Evolutionary conservation across 2,888 invertebrate genomes (phyloP).

Genomic region (Ormyrus pomaceus): DNA sequence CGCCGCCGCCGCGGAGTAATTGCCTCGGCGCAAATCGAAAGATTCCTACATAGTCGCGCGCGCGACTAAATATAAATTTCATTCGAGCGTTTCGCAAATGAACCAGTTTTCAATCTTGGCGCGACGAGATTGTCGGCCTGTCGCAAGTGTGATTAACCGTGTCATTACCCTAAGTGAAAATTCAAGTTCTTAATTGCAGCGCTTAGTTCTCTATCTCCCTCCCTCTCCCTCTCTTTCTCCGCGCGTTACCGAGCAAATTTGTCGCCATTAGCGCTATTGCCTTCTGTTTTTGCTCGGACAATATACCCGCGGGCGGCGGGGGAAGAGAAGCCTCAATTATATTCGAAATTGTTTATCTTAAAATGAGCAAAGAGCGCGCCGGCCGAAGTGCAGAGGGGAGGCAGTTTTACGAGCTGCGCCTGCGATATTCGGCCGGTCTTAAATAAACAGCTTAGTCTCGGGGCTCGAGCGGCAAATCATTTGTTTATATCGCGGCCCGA

Average conservation of each 20-base stretch:
- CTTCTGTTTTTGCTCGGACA: constrained; percentile 4
- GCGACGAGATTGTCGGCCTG: constrained; percentile 7
- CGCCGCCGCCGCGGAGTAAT: no score
- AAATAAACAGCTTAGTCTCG: no score
- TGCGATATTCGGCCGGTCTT: no score
- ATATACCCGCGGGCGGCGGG: neutral
- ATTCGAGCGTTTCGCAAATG: neutral
- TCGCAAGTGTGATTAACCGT: constrained; percentile 22
- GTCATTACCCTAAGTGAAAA: constrained; percentile 30
- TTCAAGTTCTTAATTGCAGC: constrained; percentile 31
- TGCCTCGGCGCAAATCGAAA: neutral
- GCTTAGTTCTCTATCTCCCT: neutral
- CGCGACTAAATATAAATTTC: neutral
- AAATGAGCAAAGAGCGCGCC: neutral
- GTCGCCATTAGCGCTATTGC: constrained; percentile 9
- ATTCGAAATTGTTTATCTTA: constrained; percentile 9
- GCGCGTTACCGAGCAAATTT: neutral
- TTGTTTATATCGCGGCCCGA: no score
- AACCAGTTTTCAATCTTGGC: neutral
- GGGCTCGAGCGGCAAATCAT: no score
- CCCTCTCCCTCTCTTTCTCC: neutral
- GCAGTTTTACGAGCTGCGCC: no score
- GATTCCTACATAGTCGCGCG: neutral
- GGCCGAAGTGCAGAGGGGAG: no score
- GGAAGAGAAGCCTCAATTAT: constrained; percentile 25